These are phyloP conservation scores for Nomada hirtipes DNA, from an alignment of 2,888 invertebrate genomes.

Conservation along the genomic window DNA sequence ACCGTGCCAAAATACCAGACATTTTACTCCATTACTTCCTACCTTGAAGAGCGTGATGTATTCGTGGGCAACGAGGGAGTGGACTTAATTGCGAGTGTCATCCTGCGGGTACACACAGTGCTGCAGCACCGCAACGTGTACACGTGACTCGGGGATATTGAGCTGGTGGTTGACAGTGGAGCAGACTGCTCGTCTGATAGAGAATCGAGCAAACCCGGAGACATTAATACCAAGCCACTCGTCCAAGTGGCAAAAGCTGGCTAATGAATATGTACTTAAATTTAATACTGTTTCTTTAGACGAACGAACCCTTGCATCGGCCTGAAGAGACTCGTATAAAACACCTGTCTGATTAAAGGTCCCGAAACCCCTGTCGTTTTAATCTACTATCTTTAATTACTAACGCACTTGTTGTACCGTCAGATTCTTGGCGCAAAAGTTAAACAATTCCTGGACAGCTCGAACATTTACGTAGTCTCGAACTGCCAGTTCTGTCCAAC, in stretches of 20 bases:
- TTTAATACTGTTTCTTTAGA: too few species aligned
- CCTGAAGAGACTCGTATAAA: background rate
- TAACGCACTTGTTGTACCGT: background rate
- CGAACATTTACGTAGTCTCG: too few species aligned
- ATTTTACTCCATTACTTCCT: conserved; percentile 40
- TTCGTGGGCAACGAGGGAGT: conserved; percentile 44
- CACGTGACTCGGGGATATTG: conserved; percentile 55
- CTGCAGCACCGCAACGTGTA: conserved; percentile 51
- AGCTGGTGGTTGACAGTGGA: conserved; percentile 41
- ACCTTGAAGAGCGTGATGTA: conserved; percentile 28
- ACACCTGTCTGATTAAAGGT: background rate
- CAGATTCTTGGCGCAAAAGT: background rate
- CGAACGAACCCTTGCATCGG: too few species aligned
- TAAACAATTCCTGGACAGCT: background rate
- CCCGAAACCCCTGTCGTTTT: background rate
- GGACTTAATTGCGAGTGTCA: conserved; percentile 66
- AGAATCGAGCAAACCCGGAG: conserved; percentile 47
- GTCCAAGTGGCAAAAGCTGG: background rate
- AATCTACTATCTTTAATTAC: background rate
- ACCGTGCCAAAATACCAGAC: conserved; percentile 41
- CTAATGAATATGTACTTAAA: too few species aligned
- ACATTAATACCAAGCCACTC: conserved; percentile 29
- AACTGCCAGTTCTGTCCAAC: too few species aligned
- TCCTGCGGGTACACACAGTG: conserved; percentile 49
- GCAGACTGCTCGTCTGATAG: conserved; percentile 33